Percentiles rank a stretch among this genome's conserved stretches.
Conservation (phyloP, 2,113 vertebrate genomes). For the Misgurnus anguillicaudatus region DNA sequence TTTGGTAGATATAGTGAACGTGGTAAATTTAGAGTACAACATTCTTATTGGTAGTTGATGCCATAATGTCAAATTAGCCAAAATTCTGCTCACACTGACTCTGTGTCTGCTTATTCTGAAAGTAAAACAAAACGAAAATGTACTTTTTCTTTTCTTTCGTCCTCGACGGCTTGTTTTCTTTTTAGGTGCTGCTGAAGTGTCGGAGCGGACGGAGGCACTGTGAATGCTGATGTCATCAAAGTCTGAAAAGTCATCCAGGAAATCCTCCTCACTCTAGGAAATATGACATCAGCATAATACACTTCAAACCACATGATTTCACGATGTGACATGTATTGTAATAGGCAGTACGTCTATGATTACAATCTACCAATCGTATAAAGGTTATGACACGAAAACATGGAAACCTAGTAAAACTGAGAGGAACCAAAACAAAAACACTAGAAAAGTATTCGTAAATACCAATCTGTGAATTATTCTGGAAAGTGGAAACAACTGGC, state of each 20-base stretch:
- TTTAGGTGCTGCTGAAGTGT: conserved; percentile 82
- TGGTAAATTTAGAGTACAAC: no score
- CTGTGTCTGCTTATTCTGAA: neutral
- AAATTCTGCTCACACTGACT: neutral
- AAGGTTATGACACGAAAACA: neutral
- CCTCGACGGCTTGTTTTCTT: conserved; percentile 83
- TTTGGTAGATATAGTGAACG: no score
- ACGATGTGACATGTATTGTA: neutral
- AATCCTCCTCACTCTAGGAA: conserved; percentile 91
- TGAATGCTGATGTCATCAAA: conserved; percentile 94
- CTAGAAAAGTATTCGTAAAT: neutral
- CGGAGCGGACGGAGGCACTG: conserved; percentile 90
- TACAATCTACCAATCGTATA: neutral
- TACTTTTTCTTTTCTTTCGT: conserved; percentile 94
- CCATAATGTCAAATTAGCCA: neutral
- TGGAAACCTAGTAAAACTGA: conserved; percentile 7
- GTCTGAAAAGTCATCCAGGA: conserved; percentile 89
- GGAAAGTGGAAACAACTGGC: neutral
- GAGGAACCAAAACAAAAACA: neutral
- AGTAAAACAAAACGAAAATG: neutral
- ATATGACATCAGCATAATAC: neutral
- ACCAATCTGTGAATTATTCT: conserved; percentile 4
- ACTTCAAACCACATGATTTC: neutral
- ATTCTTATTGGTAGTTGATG: no score
- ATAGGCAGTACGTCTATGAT: neutral